Conservation (phyloP, 37 sponge, comb jelly and placozoan species). For the Cliona cf. orientalis region DNA sequence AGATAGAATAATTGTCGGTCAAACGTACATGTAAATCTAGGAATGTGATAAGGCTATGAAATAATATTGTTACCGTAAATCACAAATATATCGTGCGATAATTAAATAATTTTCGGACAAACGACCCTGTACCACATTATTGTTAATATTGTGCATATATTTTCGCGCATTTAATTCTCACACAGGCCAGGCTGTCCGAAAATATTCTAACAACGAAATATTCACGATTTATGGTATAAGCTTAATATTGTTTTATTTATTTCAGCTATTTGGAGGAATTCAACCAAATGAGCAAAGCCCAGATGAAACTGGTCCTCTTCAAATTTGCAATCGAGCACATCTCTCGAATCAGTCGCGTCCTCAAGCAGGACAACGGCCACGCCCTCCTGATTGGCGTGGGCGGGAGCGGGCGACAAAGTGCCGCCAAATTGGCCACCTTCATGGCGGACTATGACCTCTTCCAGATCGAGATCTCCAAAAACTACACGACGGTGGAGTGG, state of each 20-base stretch:
- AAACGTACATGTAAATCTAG: background rate
- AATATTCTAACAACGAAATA: too few relatives aligned
- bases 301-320: slow-evolving; percentile 98
- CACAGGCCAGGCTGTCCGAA: too few relatives aligned
- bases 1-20: background rate
- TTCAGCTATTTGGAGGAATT: slow-evolving; percentile 93
- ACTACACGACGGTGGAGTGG: slow-evolving; percentile 93
- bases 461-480: slow-evolving; percentile 96
- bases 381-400: slow-evolving; percentile 93
- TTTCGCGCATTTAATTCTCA: too few relatives aligned
- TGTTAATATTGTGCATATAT: background rate
- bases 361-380: slow-evolving; percentile 97
- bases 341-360: slow-evolving; percentile 92
- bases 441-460: slow-evolving; percentile 96
- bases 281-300: slow-evolving; percentile 98
- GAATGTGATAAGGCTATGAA: too few relatives aligned
- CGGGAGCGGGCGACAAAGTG: slow-evolving; percentile 97
- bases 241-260: background rate
- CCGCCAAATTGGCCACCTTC: slow-evolving; percentile 93
- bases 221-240: too few relatives aligned
- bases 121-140: background rate
- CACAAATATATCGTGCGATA: too few relatives aligned
- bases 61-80: too few relatives aligned
- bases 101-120: too few relatives aligned
- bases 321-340: slow-evolving; percentile 97